These are phyloP conservation scores for Drosophila rufa DNA, from an alignment of 1,140 invertebrate species.

Conservation along the genomic window DNA sequence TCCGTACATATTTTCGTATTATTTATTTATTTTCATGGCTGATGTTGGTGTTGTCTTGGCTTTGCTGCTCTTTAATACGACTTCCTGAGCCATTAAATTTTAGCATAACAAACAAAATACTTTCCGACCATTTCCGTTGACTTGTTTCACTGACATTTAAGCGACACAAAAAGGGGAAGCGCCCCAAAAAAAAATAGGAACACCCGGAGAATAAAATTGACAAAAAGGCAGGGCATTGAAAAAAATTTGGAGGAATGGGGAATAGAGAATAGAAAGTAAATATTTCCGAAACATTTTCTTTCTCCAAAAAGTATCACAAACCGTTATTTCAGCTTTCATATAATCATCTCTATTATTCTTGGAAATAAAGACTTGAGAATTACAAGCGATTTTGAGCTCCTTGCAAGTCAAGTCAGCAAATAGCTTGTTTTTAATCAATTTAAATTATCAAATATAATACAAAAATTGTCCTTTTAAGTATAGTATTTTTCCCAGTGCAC, in stretches of 20 bases:
- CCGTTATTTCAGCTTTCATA: too few species aligned
- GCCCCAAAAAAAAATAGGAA: constrained; percentile 1
- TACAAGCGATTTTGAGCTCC: not conserved
- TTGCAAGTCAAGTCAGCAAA: not conserved
- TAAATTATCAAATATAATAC: too few species aligned
- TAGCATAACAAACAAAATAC: constrained; percentile 82
- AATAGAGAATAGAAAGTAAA: too few species aligned
- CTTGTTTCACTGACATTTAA: constrained; percentile 79
- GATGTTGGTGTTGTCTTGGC: constrained; percentile 29
- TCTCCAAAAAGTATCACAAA: not conserved
- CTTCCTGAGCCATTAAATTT: constrained; percentile 80
- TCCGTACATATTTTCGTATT: constrained; percentile 16
- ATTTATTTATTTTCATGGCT: constrained; percentile 24
- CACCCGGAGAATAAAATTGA: not conserved
- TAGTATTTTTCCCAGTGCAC: constrained; percentile 1
- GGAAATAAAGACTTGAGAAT: too few species aligned
- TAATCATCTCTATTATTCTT: too few species aligned
- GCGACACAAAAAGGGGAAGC: constrained; percentile 37
- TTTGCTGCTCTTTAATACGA: constrained; percentile 70
- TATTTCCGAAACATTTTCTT: too few species aligned
- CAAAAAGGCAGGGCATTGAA: too few species aligned
- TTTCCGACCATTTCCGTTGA: constrained; percentile 77
- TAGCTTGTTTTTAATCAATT: not conserved
- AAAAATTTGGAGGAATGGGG: not conserved
- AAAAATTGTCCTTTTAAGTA: not conserved